Evolutionary conservation across 2,888 invertebrate genomes (phyloP), one percentile per base, ranked within the genome.

Genomic region (Diadegma fenestrale): DNA sequence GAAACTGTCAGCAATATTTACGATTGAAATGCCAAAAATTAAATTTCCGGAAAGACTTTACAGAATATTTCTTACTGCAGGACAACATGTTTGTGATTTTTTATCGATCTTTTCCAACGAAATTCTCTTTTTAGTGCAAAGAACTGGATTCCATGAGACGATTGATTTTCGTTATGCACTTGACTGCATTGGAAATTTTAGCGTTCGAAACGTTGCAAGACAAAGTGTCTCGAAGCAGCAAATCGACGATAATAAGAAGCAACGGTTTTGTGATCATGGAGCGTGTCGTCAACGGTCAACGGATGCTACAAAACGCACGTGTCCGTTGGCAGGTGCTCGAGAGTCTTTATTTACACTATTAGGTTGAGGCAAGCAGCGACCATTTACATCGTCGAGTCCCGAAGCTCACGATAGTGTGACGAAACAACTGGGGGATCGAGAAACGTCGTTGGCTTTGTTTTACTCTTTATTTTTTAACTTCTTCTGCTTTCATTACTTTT

Each of bases 311-410:
- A 68, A 89, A 88, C 86, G 80, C 81, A 85, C 82, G 86, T 85
- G 87, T 85, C 88, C 75, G 87, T 90, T 88, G 86, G 89, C 90
- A 90, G 89, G 89, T 89, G 90, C 82, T 84, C 87, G 71, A 86
- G 78, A 80, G 84, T 80, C 72, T 61, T 76, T 37, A 37, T 37
- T 80, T 80, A 12, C 61, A 82, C 86, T 63, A 66, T 33, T 80
- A 73, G 68, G 82, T 85, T 58, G 54, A 33, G 43, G 79, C 71
- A 61, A 51, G 48, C 80, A 85, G 71, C 76, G 73, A 80, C 48
- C 76, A 43, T 85, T 80, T 85, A 79, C 82, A 72, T 68, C 79
- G 78, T 68, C 68, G 72, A 45, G 66, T 68, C 68, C 51, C 58
- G 63, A 82, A 80, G 85, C 63, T 85, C 82, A 68, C 69, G 68